Evolutionary conservation across 2,113 vertebrate genomes (phyloP).

Genomic region (Perca fluviatilis): DNA sequence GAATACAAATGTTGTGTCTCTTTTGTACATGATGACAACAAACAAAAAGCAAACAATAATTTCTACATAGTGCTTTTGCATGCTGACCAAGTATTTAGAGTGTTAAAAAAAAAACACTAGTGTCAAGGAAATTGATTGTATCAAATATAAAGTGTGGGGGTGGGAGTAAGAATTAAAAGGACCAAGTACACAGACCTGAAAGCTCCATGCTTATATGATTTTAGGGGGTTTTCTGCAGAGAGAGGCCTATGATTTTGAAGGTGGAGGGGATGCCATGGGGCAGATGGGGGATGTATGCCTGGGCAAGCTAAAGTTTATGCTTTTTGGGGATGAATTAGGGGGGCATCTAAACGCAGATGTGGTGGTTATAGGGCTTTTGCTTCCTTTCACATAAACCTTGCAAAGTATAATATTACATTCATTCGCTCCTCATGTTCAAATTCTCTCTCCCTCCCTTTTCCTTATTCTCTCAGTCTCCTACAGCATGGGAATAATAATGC

Average conservation of each 20-base stretch:
- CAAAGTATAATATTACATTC: slow-evolving; percentile 41
- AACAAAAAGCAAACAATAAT: neutral
- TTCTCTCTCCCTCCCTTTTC: slow-evolving; percentile 27
- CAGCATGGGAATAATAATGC: slow-evolving; percentile 17
- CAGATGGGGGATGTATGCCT: neutral
- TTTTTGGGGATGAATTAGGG: slow-evolving; percentile 3
- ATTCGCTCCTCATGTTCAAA: slow-evolving; percentile 38
- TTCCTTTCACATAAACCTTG: slow-evolving; percentile 44
- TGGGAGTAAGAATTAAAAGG: neutral
- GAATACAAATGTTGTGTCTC: neutral
- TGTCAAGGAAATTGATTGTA: neutral
- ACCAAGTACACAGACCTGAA: neutral
- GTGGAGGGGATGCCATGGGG: slow-evolving; percentile 11
- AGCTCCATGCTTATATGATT: neutral
- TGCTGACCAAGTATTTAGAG: neutral
- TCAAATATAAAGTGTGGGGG: neutral
- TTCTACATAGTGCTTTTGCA: neutral
- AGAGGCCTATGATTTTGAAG: neutral
- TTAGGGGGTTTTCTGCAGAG: neutral
- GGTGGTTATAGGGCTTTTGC: slow-evolving; percentile 39
- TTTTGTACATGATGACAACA: neutral
- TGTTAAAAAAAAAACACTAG: neutral
- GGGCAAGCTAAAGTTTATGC: slow-evolving; percentile 2
- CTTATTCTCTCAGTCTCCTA: slow-evolving; percentile 7
- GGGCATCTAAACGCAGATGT: slow-evolving; percentile 51